phyloP scores from a whole-genome alignment of 2,888 invertebrate genomes.

The Tineola bisselliella region DNA sequence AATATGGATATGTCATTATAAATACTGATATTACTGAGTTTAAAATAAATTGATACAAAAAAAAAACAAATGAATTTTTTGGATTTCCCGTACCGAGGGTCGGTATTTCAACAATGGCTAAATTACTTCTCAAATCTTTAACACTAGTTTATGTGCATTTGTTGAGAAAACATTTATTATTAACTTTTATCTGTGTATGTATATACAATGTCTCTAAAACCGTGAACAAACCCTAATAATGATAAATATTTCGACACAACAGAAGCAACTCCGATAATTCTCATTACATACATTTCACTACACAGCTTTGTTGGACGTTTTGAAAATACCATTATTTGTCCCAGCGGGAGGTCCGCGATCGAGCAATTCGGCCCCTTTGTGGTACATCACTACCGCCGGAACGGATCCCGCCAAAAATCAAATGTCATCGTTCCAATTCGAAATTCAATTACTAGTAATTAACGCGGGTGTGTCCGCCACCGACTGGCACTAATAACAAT shows the following conservation, averaged over 20 bases:
- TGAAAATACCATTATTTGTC: constrained; percentile 51
- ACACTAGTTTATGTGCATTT: background rate
- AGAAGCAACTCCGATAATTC: constrained; percentile 65
- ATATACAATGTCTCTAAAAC: background rate
- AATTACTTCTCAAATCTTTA: too few species aligned
- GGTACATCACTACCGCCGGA: constrained; percentile 53
- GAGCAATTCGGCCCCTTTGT: constrained; percentile 44
- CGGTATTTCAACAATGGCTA: too few species aligned
- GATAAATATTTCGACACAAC: constrained; percentile 26
- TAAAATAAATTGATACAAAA: too few species aligned
- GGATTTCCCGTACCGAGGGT: too few species aligned
- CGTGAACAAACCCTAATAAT: background rate
- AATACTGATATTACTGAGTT: too few species aligned
- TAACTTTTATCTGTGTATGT: too few species aligned
- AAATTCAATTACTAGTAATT: constrained; percentile 74
- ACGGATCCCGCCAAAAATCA: constrained; percentile 60
- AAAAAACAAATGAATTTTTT: too few species aligned
- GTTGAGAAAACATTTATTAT: background rate
- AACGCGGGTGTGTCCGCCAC: constrained; percentile 60
- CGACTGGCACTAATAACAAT: constrained; percentile 52
- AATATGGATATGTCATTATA: too few species aligned
- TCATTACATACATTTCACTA: constrained; percentile 65
- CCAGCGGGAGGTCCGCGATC: constrained; percentile 48
- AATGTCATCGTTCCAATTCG: constrained; percentile 74
- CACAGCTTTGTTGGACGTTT: constrained; percentile 54